Percentiles rank a stretch among this genome's conserved stretches.
Conservation (phyloP, 2,888 invertebrate species). For the Strigamia transsilvanica region DNA sequence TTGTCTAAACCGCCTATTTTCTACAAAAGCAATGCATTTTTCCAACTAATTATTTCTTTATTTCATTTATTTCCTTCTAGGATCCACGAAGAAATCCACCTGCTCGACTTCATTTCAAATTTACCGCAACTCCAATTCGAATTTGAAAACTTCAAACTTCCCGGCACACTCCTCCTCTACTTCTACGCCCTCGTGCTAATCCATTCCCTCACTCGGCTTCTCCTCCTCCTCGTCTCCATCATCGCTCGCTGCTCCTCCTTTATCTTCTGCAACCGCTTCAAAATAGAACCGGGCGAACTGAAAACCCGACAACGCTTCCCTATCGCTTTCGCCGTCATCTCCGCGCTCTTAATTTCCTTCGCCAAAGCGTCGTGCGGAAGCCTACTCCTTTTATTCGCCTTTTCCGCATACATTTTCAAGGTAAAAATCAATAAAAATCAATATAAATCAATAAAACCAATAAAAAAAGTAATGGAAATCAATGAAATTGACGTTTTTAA, state of each 20-base stretch:
- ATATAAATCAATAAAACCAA: too few relatives aligned
- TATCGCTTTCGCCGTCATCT: neutral
- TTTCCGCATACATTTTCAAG: neutral
- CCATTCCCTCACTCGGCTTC: neutral
- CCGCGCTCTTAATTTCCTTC: neutral
- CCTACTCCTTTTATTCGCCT: neutral
- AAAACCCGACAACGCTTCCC: neutral
- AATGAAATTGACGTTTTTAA: too few relatives aligned
- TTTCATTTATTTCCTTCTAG: neutral
- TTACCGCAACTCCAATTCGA: neutral
- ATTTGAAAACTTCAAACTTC: neutral
- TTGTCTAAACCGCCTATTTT: too few relatives aligned
- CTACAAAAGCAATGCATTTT: too few relatives aligned
- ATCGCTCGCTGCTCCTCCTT: neutral
- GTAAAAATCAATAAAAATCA: too few relatives aligned
- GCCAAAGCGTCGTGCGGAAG: neutral
- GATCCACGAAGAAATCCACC: neutral
- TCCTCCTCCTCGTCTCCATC: neutral
- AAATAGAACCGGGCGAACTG: neutral
- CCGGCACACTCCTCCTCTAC: neutral
- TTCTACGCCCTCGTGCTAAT: neutral
- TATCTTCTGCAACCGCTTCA: neutral
- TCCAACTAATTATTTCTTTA: neutral
- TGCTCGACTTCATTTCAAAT: neutral
- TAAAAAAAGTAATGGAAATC: too few relatives aligned